phyloP scores from a whole-genome alignment of 53 echinoderm and acorn worm genomes.

The Echinometra lucunter region DNA sequence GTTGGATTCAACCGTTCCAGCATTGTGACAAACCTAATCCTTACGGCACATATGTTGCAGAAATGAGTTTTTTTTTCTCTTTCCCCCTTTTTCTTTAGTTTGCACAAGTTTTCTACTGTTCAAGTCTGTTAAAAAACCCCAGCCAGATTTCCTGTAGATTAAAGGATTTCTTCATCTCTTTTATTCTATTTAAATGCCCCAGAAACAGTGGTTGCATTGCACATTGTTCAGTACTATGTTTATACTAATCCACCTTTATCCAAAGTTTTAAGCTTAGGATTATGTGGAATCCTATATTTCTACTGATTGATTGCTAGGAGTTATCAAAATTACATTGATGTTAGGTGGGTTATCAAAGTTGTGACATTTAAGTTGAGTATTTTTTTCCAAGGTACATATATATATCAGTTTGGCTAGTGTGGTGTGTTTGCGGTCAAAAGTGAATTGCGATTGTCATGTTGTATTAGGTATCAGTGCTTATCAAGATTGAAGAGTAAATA shows the following conservation, averaged over 20 bases:
- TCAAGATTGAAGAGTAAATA: not conserved
- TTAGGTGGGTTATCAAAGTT: not conserved
- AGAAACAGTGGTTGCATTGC: conserved; percentile 29
- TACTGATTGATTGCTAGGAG: not conserved
- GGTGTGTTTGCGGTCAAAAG: conserved; percentile 15
- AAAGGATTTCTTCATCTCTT: not conserved
- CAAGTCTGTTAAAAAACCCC: conserved; percentile 1
- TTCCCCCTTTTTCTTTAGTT: not conserved
- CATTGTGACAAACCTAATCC: conserved; percentile 41
- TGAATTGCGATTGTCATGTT: not conserved
- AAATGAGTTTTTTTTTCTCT: not conserved
- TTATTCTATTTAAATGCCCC: not conserved
- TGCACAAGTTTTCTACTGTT: not conserved
- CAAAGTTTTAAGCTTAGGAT: not conserved
- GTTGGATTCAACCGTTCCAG: not conserved
- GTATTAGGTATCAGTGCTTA: not conserved
- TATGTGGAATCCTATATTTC: not conserved
- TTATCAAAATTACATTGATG: not conserved
- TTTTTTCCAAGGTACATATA: not conserved
- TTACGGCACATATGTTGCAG: conserved; percentile 20
- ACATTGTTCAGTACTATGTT: not conserved
- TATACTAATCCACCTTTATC: not conserved
- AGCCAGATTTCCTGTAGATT: conserved; percentile 14
- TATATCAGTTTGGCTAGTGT: not conserved
- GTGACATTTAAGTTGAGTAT: not conserved